These are phyloP conservation scores for Drosophila kuntzei DNA, from an alignment of 2,888 invertebrate genomes.

Conservation along the genomic window DNA sequence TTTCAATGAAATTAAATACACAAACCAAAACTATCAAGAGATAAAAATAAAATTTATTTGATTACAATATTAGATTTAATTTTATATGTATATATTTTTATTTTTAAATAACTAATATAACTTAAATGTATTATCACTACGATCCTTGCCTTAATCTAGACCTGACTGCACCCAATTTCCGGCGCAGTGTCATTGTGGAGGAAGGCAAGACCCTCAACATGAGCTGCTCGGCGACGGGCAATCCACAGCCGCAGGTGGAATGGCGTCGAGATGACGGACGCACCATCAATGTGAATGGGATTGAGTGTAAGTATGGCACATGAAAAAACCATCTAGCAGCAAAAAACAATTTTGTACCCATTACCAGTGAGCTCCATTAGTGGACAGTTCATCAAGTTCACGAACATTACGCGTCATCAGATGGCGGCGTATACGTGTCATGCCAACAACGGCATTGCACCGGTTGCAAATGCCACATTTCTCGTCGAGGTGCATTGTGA, in stretches of 20 bases:
- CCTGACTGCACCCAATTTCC: conserved; percentile 79
- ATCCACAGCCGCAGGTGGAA: conserved; percentile 91
- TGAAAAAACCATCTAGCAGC: background rate
- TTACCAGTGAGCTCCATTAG: conserved; percentile 89
- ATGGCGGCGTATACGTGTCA: conserved; percentile 91
- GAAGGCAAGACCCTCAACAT: conserved; percentile 94
- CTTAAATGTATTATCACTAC: no score
- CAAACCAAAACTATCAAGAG: no score
- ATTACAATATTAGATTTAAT: no score
- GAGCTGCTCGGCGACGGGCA: conserved; percentile 92
- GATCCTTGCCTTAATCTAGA: conserved; percentile 56
- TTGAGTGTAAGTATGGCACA: conserved; percentile 87
- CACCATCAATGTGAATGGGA: conserved; percentile 88
- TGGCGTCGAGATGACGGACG: conserved; percentile 90
- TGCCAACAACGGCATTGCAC: conserved; percentile 94
- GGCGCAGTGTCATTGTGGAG: conserved; percentile 89
- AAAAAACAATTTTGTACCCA: background rate
- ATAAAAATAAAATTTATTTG: no score
- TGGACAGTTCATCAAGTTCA: conserved; percentile 92
- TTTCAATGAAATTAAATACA: no score
- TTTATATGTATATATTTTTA: no score
- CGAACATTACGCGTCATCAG: conserved; percentile 89
- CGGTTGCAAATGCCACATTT: conserved; percentile 92
- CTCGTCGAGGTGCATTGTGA: conserved; percentile 96
- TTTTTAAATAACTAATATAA: no score